These are phyloP conservation scores for Lysandra coridon DNA, from an alignment of 2,888 invertebrate genomes.

Conservation along the genomic window DNA sequence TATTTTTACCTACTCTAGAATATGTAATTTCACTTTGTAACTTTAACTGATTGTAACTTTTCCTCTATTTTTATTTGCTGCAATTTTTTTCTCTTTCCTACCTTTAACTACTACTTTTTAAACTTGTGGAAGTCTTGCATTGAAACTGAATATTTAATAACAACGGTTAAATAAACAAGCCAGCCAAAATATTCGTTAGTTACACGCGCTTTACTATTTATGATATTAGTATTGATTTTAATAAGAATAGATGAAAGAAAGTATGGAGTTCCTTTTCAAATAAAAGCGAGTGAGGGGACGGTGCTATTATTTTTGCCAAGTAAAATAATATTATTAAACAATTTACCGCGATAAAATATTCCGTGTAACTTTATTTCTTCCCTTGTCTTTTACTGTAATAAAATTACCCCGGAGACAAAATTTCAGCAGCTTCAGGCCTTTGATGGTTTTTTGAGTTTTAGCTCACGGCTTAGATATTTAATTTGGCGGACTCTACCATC, in stretches of 20 bases:
- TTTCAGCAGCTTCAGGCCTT: slow-evolving; percentile 14
- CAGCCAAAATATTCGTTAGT: too few relatives aligned
- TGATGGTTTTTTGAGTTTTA: slow-evolving; percentile 24
- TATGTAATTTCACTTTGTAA: not conserved
- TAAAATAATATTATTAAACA: not conserved
- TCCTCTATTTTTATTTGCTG: not conserved
- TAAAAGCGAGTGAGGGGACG: not conserved
- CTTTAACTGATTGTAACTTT: too few relatives aligned
- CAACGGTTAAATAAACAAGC: too few relatives aligned
- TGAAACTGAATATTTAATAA: too few relatives aligned
- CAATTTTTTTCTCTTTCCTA: too few relatives aligned
- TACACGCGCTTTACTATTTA: too few relatives aligned
- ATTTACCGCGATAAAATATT: not conserved
- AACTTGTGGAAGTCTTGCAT: too few relatives aligned
- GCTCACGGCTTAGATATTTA: slow-evolving; percentile 24
- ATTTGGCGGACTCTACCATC: slow-evolving; percentile 15
- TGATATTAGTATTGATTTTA: too few relatives aligned
- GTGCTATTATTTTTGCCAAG: not conserved
- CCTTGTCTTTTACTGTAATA: slow-evolving; percentile 5
- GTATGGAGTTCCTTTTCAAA: not conserved
- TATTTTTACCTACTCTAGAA: not conserved
- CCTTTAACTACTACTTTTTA: too few relatives aligned
- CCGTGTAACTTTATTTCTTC: not conserved
- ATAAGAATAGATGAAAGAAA: too few relatives aligned
- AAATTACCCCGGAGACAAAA: slow-evolving; percentile 15